phyloP scores from a whole-genome alignment of 2,888 invertebrate species.

The Nephrocerus scutellatus region DNA sequence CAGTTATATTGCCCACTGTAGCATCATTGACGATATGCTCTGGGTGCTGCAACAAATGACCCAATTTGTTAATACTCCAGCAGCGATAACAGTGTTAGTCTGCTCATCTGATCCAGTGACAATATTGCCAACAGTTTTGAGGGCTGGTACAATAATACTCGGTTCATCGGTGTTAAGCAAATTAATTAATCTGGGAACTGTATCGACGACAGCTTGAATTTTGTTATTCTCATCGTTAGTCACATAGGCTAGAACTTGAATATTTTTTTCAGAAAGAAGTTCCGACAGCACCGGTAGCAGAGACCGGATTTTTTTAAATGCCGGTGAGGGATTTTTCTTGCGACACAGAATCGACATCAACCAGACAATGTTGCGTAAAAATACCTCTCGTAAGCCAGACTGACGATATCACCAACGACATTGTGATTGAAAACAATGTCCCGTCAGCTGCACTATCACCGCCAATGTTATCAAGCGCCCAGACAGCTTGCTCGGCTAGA shows the following conservation, averaged over 20 bases:
- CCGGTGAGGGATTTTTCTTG: conserved; percentile 86
- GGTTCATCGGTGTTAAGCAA: conserved; percentile 61
- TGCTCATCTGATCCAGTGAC: conserved; percentile 87
- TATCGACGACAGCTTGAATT: conserved; percentile 73
- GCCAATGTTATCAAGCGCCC: conserved; percentile 97
- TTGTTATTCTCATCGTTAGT: conserved; percentile 89
- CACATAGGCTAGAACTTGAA: conserved; percentile 80
- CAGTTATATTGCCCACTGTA: conserved; percentile 80
- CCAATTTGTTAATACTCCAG: conserved; percentile 64
- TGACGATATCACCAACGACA: conserved; percentile 64
- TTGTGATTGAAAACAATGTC: conserved; percentile 71
- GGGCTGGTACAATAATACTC: conserved; percentile 73
- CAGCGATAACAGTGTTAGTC: conserved; percentile 74
- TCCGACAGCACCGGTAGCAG: conserved; percentile 70
- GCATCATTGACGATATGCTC: conserved; percentile 47
- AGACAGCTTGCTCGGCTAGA: conserved; percentile 88
- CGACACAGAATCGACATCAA: conserved; percentile 89
- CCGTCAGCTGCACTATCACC: conserved; percentile 77
- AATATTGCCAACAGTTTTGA: conserved; percentile 87
- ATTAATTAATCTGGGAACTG: conserved; percentile 63
- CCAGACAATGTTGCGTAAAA: conserved; percentile 82
- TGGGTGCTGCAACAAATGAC: conserved; percentile 57
- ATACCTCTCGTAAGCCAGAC: conserved; percentile 58
- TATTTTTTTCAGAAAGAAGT: conserved; percentile 64
- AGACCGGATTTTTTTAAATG: conserved; percentile 65